Base-by-base conservation (phyloP, 2,888 invertebrate species). In the Alsophila aescularia region DNA sequence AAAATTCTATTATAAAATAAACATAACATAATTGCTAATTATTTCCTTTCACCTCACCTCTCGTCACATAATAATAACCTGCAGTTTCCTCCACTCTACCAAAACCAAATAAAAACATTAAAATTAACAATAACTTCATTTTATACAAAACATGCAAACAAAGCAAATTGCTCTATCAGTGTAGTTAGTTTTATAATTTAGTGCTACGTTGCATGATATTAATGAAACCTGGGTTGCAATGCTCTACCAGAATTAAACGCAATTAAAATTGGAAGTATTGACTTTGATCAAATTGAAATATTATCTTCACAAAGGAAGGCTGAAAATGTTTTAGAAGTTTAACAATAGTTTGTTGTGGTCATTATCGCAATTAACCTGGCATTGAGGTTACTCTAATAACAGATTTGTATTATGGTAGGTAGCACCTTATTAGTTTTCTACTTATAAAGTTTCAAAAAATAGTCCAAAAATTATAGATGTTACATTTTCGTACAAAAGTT, bases 191-290 rank as follows among this genome's bases (percentile, higher is more conserved):
- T 51, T 51, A 51, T 51, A 51, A 21, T 18, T 31, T 32, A 37
- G 13, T n/a, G n/a, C n/a, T 5, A 10, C 16, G 14, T 36, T 31
- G 50, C 50, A 42, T 50, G 50, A n/a, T n/a, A n/a, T n/a, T n/a
- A n/a, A n/a, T n/a, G n/a, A n/a, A n/a, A n/a, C n/a, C n/a, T n/a
- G n/a, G n/a, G n/a, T n/a, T n/a, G n/a, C n/a, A 14, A 34, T 41
- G 8, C 6, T 31, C 32, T 8, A 24, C 13, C 14, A 24, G n/a
- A 21, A 36, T 10, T 10, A 37, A 37, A 18, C 18, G 12, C 18
- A 10, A 37, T 37, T 36, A 12, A 18, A 18, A 37, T 18, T 18
- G 18, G 8, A 18, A 37, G 1, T 35, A 35, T 10, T 35, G 13
- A 10, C 9, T 15, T n/a, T 6, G 16, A 16, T 37, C 12, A 9